Base-by-base conservation (phyloP, 2,888 invertebrate species). In the Quadroppia sp. region DNA sequence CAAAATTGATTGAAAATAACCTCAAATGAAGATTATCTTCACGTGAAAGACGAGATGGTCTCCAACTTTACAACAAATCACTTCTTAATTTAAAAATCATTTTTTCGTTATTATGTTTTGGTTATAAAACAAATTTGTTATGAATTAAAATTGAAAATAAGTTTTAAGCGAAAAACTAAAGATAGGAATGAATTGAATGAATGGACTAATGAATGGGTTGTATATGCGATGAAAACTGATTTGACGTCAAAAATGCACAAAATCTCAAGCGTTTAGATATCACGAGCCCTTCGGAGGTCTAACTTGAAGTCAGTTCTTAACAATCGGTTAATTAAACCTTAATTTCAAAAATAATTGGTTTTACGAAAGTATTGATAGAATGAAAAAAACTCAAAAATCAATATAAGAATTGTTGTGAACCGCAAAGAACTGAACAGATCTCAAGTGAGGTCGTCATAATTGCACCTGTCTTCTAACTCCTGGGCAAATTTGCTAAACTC, bases 401-500 rank as follows among this genome's bases (percentile, higher is more conserved):
- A 36, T 36, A 36, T 6, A 45, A 45, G 6, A 45, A 45, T 45
- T 45, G 45, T 15, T 45, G 15, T 45, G 45, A 45, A 45, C 36
- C 9, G 36, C 36, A 36, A 36, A 36, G 36, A 36, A 36, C 36
- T 4, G 36, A 45, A 45, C 45, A 15, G 15, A 45, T 56, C 6
- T 69, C 23, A 69, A 45, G 9, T 69, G 23, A 69, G 40, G 45
- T 69, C 69, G 28, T 69, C 69, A 45, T 73, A 70, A 64, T n/a
- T 64, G 61, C 48, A 72, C 36, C 40, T 71, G 56, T 76, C 32
- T 72, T 78, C 78, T 64, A 64, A 64, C 32, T 64, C 30, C 73
- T 78, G 76, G n/a, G 77, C 77, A 67, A 79, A 77, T 75, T 77
- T 78, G 53, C 78, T 78, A 74, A 78, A 79, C 71, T 79, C 79